Evolutionary conservation across 1,140 invertebrate species (phyloP).

Genomic region (Pollicipes pollicipes): DNA sequence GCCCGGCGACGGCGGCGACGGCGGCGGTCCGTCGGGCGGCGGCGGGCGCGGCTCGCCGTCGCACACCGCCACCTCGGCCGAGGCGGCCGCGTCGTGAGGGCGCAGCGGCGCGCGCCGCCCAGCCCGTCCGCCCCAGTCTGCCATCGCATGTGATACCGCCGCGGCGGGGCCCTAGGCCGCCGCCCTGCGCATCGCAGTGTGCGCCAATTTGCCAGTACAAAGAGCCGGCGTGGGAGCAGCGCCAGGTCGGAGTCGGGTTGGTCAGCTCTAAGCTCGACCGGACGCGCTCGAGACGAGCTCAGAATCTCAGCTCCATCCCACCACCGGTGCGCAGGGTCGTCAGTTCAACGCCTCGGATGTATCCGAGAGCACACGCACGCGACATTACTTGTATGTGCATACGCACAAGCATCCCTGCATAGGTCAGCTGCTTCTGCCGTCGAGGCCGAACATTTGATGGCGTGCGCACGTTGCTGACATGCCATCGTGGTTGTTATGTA

Average conservation of each 20-base stretch:
- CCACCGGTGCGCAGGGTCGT: background rate
- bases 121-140: background rate
- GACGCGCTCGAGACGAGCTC: background rate
- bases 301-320: background rate
- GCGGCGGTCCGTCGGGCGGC: background rate
- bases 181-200: too few relatives aligned
- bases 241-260: background rate
- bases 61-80: background rate
- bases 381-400: background rate
- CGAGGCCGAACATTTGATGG: too few relatives aligned
- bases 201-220: background rate
- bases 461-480: too few relatives aligned
- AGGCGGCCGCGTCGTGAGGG: background rate
- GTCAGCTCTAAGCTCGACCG: background rate
- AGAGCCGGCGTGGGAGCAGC: background rate
- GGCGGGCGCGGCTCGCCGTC: background rate
- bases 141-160: background rate
- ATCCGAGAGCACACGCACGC: background rate
- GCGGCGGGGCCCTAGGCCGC: too few relatives aligned
- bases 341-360: background rate
- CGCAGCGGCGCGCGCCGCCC: too few relatives aligned
- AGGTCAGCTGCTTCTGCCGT: too few relatives aligned
- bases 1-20: conserved; percentile 16
- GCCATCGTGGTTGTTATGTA: too few relatives aligned
- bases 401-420: too few relatives aligned